phyloP scores from a whole-genome alignment of 2,113 vertebrate genomes.

The Scomber colias region DNA sequence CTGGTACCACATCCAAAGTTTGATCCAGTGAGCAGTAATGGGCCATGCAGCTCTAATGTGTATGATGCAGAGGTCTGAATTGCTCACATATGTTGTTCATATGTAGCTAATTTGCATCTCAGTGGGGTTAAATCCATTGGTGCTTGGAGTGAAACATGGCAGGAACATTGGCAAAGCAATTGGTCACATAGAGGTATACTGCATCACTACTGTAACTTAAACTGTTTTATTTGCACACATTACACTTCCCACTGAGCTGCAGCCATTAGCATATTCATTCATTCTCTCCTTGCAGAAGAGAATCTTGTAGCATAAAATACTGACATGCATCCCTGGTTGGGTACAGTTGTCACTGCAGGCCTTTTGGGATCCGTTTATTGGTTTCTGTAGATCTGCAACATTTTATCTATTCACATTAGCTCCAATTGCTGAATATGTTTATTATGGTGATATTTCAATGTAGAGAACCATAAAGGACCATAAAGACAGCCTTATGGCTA shows the following conservation, averaged over 20 bases:
- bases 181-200: conserved; percentile 26
- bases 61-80: conserved; percentile 57
- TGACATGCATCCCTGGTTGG: conserved; percentile 23
- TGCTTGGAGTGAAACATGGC: conserved; percentile 49
- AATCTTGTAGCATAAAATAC: conserved; percentile 51
- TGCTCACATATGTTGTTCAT: conserved; percentile 65
- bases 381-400: conserved; percentile 38
- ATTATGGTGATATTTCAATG: conserved; percentile 60
- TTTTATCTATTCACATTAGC: conserved; percentile 62
- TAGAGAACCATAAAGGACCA: conserved; percentile 11
- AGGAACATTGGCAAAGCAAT: conserved; percentile 31
- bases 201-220: conserved; percentile 55
- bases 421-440: conserved; percentile 42
- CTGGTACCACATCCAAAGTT: conserved; percentile 54
- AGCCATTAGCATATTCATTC: conserved; percentile 69
- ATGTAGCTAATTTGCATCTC: conserved; percentile 72
- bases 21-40: conserved; percentile 61
- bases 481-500: conserved; percentile 31
- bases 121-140: conserved; percentile 59
- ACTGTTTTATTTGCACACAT: conserved; percentile 64
- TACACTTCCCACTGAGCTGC: conserved; percentile 47
- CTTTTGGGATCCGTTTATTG: conserved; percentile 59
- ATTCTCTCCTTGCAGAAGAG: conserved; percentile 52
- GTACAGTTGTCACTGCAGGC: conserved; percentile 51
- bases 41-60: conserved; percentile 66